These are phyloP conservation scores for Perdita meconis DNA, from an alignment of 2,888 invertebrate genomes.

Conservation along the genomic window DNA sequence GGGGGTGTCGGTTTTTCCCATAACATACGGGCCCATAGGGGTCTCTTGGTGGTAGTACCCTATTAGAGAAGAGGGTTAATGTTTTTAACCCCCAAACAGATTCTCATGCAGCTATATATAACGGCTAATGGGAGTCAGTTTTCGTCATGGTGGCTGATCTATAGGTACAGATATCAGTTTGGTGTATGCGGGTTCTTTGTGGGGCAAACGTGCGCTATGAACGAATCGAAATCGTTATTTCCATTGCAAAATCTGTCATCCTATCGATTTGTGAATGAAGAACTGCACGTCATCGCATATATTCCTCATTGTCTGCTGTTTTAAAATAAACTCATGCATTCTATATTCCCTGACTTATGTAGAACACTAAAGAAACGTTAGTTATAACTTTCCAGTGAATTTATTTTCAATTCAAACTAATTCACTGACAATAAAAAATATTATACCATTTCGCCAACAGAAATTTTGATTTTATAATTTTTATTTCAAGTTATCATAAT, in stretches of 20 bases:
- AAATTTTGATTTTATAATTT: too few species aligned
- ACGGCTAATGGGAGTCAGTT: slow-evolving; percentile 71
- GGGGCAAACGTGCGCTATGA: slow-evolving; percentile 18
- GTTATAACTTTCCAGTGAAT: too few species aligned
- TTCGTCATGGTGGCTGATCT: slow-evolving; percentile 67
- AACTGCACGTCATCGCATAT: background rate
- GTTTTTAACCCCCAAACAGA: slow-evolving; percentile 76
- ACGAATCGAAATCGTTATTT: slow-evolving; percentile 41
- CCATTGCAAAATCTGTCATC: slow-evolving; percentile 16
- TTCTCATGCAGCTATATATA: slow-evolving; percentile 79
- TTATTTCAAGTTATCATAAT: background rate
- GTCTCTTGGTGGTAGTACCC: slow-evolving; percentile 56
- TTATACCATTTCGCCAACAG: too few species aligned
- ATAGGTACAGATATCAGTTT: slow-evolving; percentile 57
- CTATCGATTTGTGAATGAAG: slow-evolving; percentile 35
- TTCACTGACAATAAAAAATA: too few species aligned
- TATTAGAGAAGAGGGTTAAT: slow-evolving; percentile 68
- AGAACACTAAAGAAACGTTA: too few species aligned
- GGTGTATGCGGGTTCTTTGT: slow-evolving; percentile 72
- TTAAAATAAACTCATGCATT: background rate
- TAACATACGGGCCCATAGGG: slow-evolving; percentile 75
- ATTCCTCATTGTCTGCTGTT: background rate
- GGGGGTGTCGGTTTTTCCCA: slow-evolving; percentile 69
- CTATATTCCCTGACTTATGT: too few species aligned
- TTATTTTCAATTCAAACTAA: too few species aligned